Evolutionary conservation across 2,113 vertebrate species (phyloP).

Genomic region (Chlorocebus sabaeus): DNA sequence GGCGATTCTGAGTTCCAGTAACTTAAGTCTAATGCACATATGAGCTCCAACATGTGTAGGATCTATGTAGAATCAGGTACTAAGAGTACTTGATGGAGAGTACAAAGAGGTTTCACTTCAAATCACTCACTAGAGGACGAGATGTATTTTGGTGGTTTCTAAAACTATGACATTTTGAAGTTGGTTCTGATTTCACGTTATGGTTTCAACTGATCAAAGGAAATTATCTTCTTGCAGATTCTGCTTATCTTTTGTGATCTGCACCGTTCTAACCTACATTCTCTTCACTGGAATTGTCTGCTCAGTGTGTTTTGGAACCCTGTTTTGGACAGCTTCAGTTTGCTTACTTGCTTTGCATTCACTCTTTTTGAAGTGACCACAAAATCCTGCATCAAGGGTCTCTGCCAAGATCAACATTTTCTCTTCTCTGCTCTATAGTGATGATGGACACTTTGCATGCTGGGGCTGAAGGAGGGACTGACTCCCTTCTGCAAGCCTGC

Average conservation of each 20-base stretch:
- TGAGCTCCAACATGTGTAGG: neutral
- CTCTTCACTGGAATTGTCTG: rapidly evolving
- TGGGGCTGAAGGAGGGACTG: too few species aligned
- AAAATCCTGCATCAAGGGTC: neutral
- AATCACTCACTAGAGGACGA: neutral
- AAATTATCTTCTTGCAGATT: neutral
- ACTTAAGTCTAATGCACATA: too few species aligned
- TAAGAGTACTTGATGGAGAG: neutral
- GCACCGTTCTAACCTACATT: neutral
- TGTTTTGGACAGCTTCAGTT: rapidly evolving
- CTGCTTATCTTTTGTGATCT: neutral
- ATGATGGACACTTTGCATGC: too few species aligned
- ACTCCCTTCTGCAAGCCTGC: too few species aligned
- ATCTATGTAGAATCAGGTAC: neutral
- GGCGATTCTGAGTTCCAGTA: neutral
- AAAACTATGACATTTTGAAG: neutral
- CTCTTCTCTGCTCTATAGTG: neutral
- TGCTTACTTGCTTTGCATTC: neutral
- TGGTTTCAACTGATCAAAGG: neutral
- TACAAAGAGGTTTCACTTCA: neutral
- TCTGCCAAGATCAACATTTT: neutral
- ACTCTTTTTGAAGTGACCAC: neutral
- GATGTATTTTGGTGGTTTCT: neutral
- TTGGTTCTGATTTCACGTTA: neutral
- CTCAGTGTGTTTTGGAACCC: neutral